Conservation (phyloP, 2,888 invertebrate species). For the Chymomyza amoena region DNA sequence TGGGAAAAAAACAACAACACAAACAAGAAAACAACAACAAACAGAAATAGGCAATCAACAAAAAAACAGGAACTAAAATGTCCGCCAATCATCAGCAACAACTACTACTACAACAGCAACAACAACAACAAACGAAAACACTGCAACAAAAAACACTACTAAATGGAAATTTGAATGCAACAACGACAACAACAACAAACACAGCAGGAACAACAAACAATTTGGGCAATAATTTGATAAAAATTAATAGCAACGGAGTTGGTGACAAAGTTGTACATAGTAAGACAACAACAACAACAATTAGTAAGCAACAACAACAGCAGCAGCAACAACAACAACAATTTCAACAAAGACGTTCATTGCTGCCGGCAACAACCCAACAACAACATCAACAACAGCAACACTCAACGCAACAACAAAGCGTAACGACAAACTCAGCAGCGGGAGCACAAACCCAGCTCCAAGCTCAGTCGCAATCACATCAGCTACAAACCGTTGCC, state of each 20-base stretch:
- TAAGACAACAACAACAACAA: conserved; percentile 41
- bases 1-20: conserved; percentile 13
- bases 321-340: conserved; percentile 37
- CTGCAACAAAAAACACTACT: conserved; percentile 1
- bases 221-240: conserved; percentile 66
- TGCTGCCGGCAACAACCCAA: conserved; percentile 29
- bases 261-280: conserved; percentile 67
- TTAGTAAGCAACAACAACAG: conserved; percentile 41
- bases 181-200: conserved; percentile 36
- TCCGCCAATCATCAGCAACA: conserved; percentile 61
- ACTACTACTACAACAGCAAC: conserved; percentile 33
- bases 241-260: conserved; percentile 53
- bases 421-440: conserved; percentile 52
- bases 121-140: conserved; percentile 30
- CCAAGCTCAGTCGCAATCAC: conserved; percentile 50
- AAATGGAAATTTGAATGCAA: conserved; percentile 15
- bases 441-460: conserved; percentile 42
- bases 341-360: conserved; percentile 22
- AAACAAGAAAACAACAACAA: conserved; percentile 26
- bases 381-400: conserved; percentile 42
- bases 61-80: conserved; percentile 51
- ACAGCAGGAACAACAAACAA: conserved; percentile 24
- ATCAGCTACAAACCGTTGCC: conserved; percentile 77
- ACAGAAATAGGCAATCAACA: conserved; percentile 42
- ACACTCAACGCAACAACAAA: conserved; percentile 57